Conservation (phyloP, 2,797 vertebrate species). For the Pachyuromys duprasi region DNA sequence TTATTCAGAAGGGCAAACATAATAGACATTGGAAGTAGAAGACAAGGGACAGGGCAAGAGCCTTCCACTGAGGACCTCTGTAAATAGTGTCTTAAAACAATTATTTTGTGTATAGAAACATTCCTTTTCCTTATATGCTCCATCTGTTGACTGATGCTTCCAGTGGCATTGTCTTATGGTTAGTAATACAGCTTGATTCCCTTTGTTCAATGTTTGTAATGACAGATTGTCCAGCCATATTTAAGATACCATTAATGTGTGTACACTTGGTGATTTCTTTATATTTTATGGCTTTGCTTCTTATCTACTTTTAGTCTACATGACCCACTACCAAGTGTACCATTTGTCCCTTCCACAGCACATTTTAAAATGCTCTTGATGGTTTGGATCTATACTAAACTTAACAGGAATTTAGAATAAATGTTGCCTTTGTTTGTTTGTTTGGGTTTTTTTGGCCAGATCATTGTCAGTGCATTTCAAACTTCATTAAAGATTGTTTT, state of each 20-base stretch:
- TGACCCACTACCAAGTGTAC: not conserved
- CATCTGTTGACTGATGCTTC: slow-evolving; percentile 48
- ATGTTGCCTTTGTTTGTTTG: not conserved
- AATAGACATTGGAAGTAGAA: too few relatives aligned
- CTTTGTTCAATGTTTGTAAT: not conserved
- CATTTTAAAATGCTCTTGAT: not conserved
- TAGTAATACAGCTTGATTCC: not conserved
- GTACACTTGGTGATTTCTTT: not conserved
- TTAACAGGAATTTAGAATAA: not conserved
- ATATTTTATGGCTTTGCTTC: not conserved
- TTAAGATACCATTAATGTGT: not conserved
- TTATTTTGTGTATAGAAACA: slow-evolving; percentile 19
- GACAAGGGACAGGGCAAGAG: too few relatives aligned
- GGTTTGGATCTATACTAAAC: not conserved
- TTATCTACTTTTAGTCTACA: not conserved
- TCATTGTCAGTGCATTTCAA: slow-evolving; percentile 41
- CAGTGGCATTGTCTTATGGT: not conserved
- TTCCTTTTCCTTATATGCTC: slow-evolving; percentile 1
- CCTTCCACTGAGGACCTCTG: too few relatives aligned
- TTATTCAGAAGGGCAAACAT: too few relatives aligned
- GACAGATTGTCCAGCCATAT: not conserved
- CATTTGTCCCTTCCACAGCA: not conserved
- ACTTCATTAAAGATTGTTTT: slow-evolving; percentile 43
- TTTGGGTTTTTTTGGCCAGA: slow-evolving; percentile 16
- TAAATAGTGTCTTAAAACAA: not conserved